These are phyloP conservation scores for Tetramorium simillimum DNA, from an alignment of 1,140 invertebrate genomes.

Conservation along the genomic window DNA sequence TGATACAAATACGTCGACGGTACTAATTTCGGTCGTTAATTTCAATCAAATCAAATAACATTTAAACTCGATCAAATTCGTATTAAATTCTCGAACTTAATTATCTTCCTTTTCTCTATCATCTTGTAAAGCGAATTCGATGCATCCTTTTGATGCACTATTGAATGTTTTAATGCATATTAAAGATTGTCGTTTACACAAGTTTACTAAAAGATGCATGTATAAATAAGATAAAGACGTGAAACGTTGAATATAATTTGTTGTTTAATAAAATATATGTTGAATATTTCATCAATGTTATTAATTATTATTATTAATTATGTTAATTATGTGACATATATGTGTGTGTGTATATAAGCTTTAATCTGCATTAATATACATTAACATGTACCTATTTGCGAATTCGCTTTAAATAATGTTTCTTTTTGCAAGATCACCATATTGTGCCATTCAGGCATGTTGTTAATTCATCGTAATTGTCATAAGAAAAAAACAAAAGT, in stretches of 20 bases:
- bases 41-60: not conserved
- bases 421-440: slow-evolving; percentile 61
- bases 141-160: not conserved
- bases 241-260: not conserved
- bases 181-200: not conserved
- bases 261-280: not conserved
- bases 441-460: slow-evolving; percentile 51
- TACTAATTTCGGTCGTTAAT: not conserved
- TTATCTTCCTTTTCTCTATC: not conserved
- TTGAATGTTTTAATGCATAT: not conserved
- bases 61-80: slow-evolving; percentile 12
- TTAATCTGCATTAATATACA: not conserved
- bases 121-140: slow-evolving; percentile 16
- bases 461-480: slow-evolving; percentile 50
- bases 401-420: slow-evolving; percentile 35
- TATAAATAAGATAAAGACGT: too few relatives aligned
- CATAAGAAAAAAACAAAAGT: not conserved
- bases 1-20: not conserved
- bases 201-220: not conserved
- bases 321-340: not conserved
- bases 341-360: not conserved
- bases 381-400: slow-evolving; percentile 38
- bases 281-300: not conserved
- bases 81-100: not conserved
- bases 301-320: not conserved